These are phyloP conservation scores for Hydractinia echinata DNA, from an alignment of 30 jellyfish, hydroid and myxozoan species.

Conservation along the genomic window DNA sequence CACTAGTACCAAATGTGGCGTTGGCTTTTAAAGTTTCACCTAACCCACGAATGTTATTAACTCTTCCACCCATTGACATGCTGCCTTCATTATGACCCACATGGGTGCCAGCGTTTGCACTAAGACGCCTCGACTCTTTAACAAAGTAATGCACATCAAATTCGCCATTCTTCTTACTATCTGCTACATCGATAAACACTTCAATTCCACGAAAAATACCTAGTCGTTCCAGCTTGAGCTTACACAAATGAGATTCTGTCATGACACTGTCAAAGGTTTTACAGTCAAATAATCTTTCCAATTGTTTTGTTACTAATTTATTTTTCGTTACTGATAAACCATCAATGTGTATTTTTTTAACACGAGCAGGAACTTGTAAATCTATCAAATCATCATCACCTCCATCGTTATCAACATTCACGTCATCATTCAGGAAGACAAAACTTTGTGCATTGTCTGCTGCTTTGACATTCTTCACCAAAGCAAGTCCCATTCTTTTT, in stretches of 20 bases:
- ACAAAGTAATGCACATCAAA: slow-evolving; percentile 76
- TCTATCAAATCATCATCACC: slow-evolving; percentile 40
- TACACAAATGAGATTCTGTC: slow-evolving; percentile 68
- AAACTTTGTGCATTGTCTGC: slow-evolving; percentile 1
- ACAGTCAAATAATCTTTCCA: slow-evolving; percentile 53
- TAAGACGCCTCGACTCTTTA: slow-evolving; percentile 53
- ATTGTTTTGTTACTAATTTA: slow-evolving; percentile 56
- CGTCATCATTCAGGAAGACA: background rate
- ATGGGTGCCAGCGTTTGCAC: slow-evolving; percentile 77
- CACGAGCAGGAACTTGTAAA: slow-evolving; percentile 38
- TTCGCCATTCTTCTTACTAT: slow-evolving; percentile 48
- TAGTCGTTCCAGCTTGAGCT: slow-evolving; percentile 74
- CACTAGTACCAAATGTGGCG: slow-evolving; percentile 68
- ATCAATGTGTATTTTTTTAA: slow-evolving; percentile 79
- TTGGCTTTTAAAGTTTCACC: slow-evolving; percentile 63
- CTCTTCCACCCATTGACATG: slow-evolving; percentile 56
- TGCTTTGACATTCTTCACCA: slow-evolving; percentile 17
- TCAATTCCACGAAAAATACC: slow-evolving; percentile 79
- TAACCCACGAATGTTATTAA: slow-evolving; percentile 69
- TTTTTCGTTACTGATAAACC: slow-evolving; percentile 61
- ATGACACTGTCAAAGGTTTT: slow-evolving; percentile 63
- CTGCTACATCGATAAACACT: slow-evolving; percentile 73
- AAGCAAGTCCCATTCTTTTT: slow-evolving; percentile 19
- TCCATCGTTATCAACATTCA: background rate
- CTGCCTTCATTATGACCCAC: slow-evolving; percentile 94